Evolutionary conservation across 2,797 vertebrate species (phyloP).

Genomic region (Helostoma temminkii): DNA sequence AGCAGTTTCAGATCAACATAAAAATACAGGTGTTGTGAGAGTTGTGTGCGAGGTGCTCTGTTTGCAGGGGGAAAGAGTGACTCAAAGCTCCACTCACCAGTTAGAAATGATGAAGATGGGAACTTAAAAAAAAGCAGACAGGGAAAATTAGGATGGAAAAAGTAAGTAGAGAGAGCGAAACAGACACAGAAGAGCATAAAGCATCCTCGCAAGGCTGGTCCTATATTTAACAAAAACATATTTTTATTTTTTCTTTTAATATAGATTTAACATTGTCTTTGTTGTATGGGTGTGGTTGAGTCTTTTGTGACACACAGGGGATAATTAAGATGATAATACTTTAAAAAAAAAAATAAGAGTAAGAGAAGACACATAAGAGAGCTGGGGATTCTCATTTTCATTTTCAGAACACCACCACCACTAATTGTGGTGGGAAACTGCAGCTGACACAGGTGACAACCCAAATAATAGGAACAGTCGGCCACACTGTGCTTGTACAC

Average conservation of each 20-base stretch:
- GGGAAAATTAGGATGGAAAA: conserved; percentile 6
- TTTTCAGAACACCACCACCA: conserved; percentile 14
- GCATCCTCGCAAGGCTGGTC: neutral
- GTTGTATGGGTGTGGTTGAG: neutral
- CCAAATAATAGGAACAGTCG: conserved; percentile 49
- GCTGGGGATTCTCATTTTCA: neutral
- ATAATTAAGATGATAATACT: neutral
- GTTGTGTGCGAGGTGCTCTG: neutral
- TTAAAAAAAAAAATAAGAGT: neutral
- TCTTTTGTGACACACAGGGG: neutral
- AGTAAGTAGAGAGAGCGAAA: neutral
- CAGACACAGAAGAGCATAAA: neutral
- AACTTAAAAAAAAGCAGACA: conserved; percentile 36
- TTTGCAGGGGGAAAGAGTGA: conserved; percentile 18
- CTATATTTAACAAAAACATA: neutral
- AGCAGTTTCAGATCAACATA: too few relatives aligned
- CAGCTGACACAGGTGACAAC: conserved; percentile 39
- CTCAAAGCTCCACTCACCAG: conserved; percentile 29
- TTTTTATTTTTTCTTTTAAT: too few relatives aligned
- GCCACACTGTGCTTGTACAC: conserved; percentile 58
- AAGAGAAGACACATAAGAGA: neutral
- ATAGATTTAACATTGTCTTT: too few relatives aligned
- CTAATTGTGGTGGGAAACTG: conserved; percentile 42
- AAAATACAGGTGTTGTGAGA: too few relatives aligned
- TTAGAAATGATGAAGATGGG: conserved; percentile 3